Evolutionary conservation across 2,113 vertebrate genomes (phyloP).

Genomic region (Arizona elegans): DNA sequence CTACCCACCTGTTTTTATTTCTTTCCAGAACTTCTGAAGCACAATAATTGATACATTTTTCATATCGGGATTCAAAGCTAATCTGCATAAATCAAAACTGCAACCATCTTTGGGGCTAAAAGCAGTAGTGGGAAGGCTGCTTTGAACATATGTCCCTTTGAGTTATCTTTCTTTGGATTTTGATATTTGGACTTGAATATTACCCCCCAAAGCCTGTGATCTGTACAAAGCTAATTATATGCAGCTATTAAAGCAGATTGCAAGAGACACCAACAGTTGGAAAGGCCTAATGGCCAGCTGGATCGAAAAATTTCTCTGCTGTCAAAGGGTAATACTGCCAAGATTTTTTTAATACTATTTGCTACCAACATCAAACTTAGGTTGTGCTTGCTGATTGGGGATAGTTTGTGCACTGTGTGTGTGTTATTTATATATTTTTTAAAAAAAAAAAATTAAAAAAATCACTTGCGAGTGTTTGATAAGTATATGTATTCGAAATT

Average conservation of each 20-base stretch:
- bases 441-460: conserved; percentile 4
- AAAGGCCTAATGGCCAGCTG: conserved; percentile 75
- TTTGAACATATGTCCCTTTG: conserved; percentile 59
- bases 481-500: neutral
- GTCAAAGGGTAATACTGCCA: conserved; percentile 62
- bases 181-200: conserved; percentile 60
- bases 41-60: conserved; percentile 58
- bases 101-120: conserved; percentile 51
- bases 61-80: conserved; percentile 55
- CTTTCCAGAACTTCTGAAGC: conserved; percentile 48
- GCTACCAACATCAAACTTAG: conserved; percentile 54
- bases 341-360: conserved; percentile 56
- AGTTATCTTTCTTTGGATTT: conserved; percentile 64
- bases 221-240: conserved; percentile 69
- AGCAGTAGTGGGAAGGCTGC: conserved; percentile 51
- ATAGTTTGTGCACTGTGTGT: neutral
- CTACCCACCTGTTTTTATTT: conserved; percentile 34
- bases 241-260: conserved; percentile 71
- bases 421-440: neutral
- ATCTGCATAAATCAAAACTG: conserved; percentile 52
- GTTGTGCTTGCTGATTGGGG: neutral
- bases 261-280: conserved; percentile 70
- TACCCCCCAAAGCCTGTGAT: conserved; percentile 59
- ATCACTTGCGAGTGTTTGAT: conserved; percentile 10
- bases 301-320: conserved; percentile 58